Evolutionary conservation across 2,113 vertebrate species (phyloP).

Genomic region (Apistogramma diplotaenia): DNA sequence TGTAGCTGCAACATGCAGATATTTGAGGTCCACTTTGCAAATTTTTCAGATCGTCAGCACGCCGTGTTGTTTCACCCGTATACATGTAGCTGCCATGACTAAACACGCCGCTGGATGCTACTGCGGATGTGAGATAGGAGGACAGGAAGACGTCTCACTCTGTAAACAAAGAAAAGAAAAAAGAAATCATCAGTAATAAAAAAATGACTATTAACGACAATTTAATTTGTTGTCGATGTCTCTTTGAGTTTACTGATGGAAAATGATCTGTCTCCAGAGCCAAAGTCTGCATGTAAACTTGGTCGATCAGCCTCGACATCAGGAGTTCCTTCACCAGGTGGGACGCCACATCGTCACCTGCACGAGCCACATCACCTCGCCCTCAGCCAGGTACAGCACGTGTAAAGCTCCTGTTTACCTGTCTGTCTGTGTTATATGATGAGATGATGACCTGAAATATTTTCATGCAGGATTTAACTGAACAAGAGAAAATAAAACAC

Average conservation of each 20-base stretch:
- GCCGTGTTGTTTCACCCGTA: no score
- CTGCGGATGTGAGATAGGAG: no score
- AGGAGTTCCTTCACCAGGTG: conserved; percentile 87
- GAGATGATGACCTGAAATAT: neutral
- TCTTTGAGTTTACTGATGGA: neutral
- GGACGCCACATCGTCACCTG: conserved; percentile 83
- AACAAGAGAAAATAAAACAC: conserved; percentile 4
- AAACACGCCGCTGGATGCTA: no score
- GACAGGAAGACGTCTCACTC: no score
- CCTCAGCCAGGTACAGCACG: conserved; percentile 86
- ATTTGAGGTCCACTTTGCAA: no score
- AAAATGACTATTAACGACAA: no score
- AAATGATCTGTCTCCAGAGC: conserved; percentile 72
- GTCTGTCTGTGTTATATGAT: conserved; percentile 26
- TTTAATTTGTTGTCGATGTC: no score
- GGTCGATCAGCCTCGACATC: conserved; percentile 92
- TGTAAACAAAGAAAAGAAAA: no score
- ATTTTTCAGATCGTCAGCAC: no score
- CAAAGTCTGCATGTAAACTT: conserved; percentile 84
- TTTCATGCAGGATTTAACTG: conserved; percentile 43
- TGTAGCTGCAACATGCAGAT: no score
- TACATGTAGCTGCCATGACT: no score
- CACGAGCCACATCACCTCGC: conserved; percentile 77
- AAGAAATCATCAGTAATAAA: no score
- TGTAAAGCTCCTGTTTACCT: conserved; percentile 70